These are phyloP conservation scores for Cryptomyrus ogoouensis DNA, from an alignment of 2,113 vertebrate species.

Conservation along the genomic window DNA sequence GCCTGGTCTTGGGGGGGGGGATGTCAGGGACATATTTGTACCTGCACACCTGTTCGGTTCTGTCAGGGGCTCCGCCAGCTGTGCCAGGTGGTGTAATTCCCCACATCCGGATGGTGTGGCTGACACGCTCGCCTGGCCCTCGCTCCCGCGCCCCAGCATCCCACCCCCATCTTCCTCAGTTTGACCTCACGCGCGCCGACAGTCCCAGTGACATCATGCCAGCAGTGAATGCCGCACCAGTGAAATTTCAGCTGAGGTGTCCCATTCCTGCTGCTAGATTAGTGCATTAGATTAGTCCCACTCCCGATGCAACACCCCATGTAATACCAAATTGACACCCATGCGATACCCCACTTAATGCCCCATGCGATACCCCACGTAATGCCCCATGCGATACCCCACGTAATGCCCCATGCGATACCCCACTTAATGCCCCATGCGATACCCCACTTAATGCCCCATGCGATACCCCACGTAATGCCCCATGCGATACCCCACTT, in stretches of 20 bases:
- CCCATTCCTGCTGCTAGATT: neutral
- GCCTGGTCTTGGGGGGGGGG: conserved; percentile 39
- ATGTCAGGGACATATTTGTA: conserved; percentile 60
- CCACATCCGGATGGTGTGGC: conserved; percentile 63
- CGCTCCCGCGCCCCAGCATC: neutral
- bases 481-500: neutral
- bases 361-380: no score
- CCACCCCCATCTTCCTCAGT: neutral
- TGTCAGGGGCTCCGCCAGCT: conserved; percentile 67
- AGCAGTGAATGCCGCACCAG: neutral
- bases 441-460: neutral
- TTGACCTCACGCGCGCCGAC: neutral
- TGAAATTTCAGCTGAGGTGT: neutral
- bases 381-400: neutral
- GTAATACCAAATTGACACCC: no score
- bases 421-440: neutral
- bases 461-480: neutral
- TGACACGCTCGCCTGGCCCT: conserved; percentile 40
- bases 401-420: neutral
- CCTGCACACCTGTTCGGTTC: conserved; percentile 83
- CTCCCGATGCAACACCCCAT: no score
- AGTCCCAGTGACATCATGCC: neutral
- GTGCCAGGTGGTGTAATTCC: conserved; percentile 80
- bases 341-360: neutral
- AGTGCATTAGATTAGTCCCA: neutral